These are phyloP conservation scores for Caiman crocodilus DNA, from an alignment of 2,797 vertebrate species.

Conservation along the genomic window DNA sequence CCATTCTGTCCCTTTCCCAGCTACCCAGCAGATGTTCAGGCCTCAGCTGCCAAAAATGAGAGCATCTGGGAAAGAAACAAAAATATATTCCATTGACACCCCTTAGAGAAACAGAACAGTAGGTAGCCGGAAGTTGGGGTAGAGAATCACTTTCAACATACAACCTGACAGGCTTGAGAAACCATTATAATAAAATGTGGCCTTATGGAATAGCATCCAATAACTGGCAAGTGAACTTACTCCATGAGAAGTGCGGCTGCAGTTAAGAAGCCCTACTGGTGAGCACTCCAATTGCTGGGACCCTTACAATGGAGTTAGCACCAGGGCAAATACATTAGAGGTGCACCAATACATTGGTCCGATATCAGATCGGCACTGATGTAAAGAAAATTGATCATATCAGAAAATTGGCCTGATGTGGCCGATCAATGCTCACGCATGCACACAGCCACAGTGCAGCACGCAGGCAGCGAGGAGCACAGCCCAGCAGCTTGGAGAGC, in stretches of 20 bases:
- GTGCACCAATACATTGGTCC: no score
- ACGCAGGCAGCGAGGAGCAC: no score
- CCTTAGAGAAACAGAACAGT: constrained; percentile 30
- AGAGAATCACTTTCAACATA: constrained; percentile 29
- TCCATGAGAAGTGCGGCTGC: constrained; percentile 11
- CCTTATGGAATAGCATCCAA: neutral
- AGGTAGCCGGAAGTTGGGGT: constrained; percentile 56
- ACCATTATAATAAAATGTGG: constrained; percentile 56
- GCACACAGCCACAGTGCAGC: no score
- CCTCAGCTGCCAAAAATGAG: neutral
- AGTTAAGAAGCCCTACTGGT: neutral
- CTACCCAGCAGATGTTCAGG: constrained; percentile 30
- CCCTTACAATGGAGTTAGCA: neutral
- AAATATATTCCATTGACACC: neutral
- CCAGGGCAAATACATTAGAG: neutral
- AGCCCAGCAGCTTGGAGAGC: no score
- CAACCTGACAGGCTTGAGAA: constrained; percentile 24
- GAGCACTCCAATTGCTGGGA: neutral
- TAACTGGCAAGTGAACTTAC: neutral
- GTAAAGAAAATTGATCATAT: no score
- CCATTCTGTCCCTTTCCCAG: neutral
- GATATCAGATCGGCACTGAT: no score
- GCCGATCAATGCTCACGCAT: no score
- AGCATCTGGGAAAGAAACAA: constrained; percentile 31
- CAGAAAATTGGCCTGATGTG: no score